Evolutionary conservation across 2,888 invertebrate genomes (phyloP).

Genomic region (Agapostemon virescens): DNA sequence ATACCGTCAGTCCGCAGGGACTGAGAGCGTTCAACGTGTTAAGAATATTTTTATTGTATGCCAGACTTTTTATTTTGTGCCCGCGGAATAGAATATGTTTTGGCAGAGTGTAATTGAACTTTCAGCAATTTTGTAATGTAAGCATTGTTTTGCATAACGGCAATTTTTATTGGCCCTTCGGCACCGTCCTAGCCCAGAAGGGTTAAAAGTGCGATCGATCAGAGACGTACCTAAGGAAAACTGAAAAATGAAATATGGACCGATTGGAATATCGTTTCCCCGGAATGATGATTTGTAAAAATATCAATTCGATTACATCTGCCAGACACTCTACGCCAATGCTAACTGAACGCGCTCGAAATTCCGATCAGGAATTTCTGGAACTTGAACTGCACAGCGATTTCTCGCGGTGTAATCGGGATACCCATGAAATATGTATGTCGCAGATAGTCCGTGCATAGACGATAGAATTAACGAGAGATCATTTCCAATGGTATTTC

Average conservation of each 20-base stretch:
- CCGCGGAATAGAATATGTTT: no score
- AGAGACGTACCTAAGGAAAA: background rate
- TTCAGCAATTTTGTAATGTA: no score
- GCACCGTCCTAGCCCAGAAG: no score
- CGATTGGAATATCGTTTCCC: background rate
- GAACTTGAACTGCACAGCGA: slow-evolving; percentile 51
- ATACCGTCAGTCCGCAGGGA: no score
- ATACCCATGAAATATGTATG: slow-evolving; percentile 63
- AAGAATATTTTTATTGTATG: no score
- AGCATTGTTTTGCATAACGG: no score
- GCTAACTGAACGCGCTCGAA: slow-evolving; percentile 50
- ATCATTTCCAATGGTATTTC: slow-evolving; percentile 53
- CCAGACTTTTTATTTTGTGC: no score
- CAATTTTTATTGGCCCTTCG: no score
- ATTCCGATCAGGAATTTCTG: slow-evolving; percentile 66
- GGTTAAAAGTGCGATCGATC: no score
- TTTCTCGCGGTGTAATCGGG: slow-evolving; percentile 62
- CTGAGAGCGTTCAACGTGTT: no score
- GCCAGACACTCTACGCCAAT: slow-evolving; percentile 51
- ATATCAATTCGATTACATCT: slow-evolving; percentile 22
- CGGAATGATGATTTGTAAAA: background rate
- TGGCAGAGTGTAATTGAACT: no score
- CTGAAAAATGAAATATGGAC: background rate
- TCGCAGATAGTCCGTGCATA: slow-evolving; percentile 43
- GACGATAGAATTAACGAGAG: slow-evolving; percentile 63